Percentiles rank a stretch among this genome's conserved stretches.
Evolutionary conservation across 2,113 vertebrate genomes (phyloP).

Genomic region (Pseudorectes ferrugineus): DNA sequence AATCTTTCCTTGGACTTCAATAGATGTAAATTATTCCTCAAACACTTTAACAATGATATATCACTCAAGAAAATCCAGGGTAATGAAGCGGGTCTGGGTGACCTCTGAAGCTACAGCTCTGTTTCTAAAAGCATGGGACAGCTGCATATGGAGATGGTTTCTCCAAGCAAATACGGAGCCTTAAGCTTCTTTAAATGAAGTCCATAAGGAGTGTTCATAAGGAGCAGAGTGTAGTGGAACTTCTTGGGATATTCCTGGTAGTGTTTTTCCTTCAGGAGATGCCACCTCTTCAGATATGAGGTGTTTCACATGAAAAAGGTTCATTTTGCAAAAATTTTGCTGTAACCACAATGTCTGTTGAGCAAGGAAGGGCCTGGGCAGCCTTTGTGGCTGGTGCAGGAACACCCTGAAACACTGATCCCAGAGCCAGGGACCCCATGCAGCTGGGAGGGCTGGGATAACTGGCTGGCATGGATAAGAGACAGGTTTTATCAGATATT

Average conservation of each 20-base stretch:
- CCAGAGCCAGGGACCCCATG: accelerated
- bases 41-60: neutral
- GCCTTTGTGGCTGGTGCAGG: neutral
- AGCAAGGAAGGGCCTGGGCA: neutral
- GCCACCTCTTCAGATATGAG: neutral
- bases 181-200: neutral
- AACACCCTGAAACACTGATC: neutral
- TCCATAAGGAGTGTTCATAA: neutral
- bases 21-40: neutral
- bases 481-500: neutral
- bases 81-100: neutral
- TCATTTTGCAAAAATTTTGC: neutral
- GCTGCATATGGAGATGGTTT: neutral
- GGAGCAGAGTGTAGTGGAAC: neutral
- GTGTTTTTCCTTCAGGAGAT: neutral
- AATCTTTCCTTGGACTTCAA: neutral
- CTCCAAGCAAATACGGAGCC: neutral
- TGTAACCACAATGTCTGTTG: neutral
- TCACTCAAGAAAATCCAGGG: neutral
- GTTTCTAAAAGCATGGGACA: neutral
- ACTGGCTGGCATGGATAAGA: neutral
- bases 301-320: neutral
- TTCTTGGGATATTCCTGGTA: neutral
- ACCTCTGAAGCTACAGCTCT: neutral
- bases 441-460: neutral